Evolutionary conservation across 30 jellyfish, hydroid and myxozoan species (phyloP).

Genomic region (Aurelia aurita): DNA sequence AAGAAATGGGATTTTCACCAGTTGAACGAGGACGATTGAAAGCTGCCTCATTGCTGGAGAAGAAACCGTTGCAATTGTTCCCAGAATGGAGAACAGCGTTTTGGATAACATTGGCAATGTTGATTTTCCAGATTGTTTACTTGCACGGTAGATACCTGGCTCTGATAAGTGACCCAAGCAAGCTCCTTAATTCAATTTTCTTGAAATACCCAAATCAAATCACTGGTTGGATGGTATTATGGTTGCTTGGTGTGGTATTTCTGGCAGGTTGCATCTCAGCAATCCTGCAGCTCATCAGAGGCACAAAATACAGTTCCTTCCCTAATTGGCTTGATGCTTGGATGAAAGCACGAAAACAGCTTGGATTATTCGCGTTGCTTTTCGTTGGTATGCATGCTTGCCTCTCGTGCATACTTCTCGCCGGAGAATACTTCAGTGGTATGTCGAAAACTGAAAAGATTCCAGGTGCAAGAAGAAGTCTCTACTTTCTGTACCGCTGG

Average conservation of each 20-base stretch:
- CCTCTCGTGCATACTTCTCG: conserved; percentile 51
- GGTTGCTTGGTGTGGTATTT: conserved; percentile 44
- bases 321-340: conserved; percentile 83
- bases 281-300: conserved; percentile 59
- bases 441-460: not conserved
- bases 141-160: no score
- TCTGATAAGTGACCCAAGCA: no score
- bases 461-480: not conserved
- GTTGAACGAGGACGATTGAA: conserved; percentile 67
- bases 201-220: conserved; percentile 52
- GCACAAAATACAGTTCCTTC: conserved; percentile 58
- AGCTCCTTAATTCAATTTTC: conserved; percentile 1
- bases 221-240: conserved; percentile 56
- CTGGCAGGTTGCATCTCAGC: conserved; percentile 77
- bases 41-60: conserved; percentile 69
- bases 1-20: conserved; percentile 79
- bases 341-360: conserved; percentile 85
- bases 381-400: conserved; percentile 77
- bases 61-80: conserved; percentile 42
- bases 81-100: conserved; percentile 70
- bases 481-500: conserved; percentile 52
- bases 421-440: conserved; percentile 56
- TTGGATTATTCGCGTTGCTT: conserved; percentile 64
- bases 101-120: conserved; percentile 15
- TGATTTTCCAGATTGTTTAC: no score